These are phyloP conservation scores for Bufo bufo DNA, from an alignment of 2,113 vertebrate genomes.

Conservation along the genomic window DNA sequence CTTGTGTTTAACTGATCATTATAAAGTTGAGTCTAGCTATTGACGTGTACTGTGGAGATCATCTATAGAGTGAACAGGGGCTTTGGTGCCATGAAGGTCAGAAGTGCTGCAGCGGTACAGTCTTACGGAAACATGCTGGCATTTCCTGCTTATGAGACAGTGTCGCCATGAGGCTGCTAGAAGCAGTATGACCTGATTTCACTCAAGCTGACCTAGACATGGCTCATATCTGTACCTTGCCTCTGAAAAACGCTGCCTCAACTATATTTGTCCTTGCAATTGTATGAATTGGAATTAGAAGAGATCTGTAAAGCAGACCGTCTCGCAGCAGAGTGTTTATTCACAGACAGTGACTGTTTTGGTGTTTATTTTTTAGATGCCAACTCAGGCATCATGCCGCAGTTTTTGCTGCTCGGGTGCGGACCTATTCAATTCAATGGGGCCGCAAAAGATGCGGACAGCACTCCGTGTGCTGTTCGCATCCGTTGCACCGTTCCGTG, in stretches of 20 bases:
- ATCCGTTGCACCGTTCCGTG: too few relatives aligned
- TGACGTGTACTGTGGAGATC: neutral
- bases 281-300: neutral
- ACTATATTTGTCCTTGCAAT: slow-evolving; percentile 42
- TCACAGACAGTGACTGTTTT: neutral
- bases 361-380: neutral
- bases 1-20: too few relatives aligned
- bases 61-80: neutral
- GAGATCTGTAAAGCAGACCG: neutral
- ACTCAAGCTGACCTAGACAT: slow-evolving; percentile 42
- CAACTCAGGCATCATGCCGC: too few relatives aligned
- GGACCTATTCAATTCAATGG: too few relatives aligned
- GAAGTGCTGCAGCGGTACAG: neutral
- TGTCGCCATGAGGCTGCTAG: slow-evolving; percentile 23
- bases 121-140: neutral
- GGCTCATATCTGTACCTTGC: slow-evolving; percentile 30
- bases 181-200: slow-evolving; percentile 36
- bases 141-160: slow-evolving; percentile 45
- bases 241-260: slow-evolving; percentile 25
- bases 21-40: too few relatives aligned
- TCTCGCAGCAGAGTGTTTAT: neutral
- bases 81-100: neutral
- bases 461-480: too few relatives aligned
- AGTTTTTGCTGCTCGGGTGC: too few relatives aligned
- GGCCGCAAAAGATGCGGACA: too few relatives aligned